A percentile compares a stretch with the other conserved stretches of the same genome.
Conservation (phyloP, 2,888 invertebrate species). For the Dolomedes plantarius region DNA sequence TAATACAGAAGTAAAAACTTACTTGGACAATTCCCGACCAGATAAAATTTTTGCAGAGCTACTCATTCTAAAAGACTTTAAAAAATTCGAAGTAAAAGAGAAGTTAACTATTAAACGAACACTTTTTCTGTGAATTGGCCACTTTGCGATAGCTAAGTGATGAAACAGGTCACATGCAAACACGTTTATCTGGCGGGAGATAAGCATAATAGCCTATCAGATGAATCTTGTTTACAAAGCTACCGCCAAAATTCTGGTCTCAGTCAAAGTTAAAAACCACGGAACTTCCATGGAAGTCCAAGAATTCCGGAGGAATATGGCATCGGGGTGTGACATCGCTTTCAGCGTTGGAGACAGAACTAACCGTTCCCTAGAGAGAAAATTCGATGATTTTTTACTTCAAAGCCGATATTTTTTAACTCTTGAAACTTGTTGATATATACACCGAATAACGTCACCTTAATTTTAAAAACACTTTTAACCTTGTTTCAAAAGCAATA, state of each 20-base stretch:
- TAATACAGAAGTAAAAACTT: too few relatives aligned
- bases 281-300: too few relatives aligned
- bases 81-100: not conserved
- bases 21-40: conserved; percentile 47
- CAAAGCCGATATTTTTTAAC: too few relatives aligned
- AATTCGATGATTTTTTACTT: too few relatives aligned
- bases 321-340: too few relatives aligned
- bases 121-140: not conserved
- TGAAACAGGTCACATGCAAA: not conserved
- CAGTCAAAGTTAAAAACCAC: not conserved
- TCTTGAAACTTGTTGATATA: too few relatives aligned
- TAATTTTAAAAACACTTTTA: too few relatives aligned
- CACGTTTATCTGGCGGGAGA: not conserved
- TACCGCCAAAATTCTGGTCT: not conserved
- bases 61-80: conserved; percentile 16
- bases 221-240: not conserved
- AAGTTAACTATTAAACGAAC: not conserved
- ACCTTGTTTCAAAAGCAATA: too few relatives aligned
- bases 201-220: not conserved
- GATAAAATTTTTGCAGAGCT: conserved; percentile 30
- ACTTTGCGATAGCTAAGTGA: not conserved
- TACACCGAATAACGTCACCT: too few relatives aligned
- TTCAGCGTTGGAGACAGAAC: too few relatives aligned
- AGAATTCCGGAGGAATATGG: too few relatives aligned
- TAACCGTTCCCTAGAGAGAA: too few relatives aligned